Conservation (phyloP, 2,797 vertebrate species). For the Alosa sapidissima region DNA sequence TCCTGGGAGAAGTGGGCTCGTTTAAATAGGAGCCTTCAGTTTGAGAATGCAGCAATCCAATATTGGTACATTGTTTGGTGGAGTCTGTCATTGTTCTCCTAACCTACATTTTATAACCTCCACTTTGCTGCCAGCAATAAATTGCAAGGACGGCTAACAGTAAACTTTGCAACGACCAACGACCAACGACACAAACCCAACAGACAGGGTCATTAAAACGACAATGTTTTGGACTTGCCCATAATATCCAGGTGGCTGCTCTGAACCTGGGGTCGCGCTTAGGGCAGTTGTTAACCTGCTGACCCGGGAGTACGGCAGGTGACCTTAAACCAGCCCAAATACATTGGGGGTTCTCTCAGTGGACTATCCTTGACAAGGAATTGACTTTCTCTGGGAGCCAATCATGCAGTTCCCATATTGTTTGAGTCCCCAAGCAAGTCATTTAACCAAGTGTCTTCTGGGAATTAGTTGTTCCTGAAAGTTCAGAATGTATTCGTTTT, state of each 20-base stretch:
- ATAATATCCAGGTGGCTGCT: slow-evolving; percentile 57
- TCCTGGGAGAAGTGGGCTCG: not conserved
- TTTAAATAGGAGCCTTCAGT: not conserved
- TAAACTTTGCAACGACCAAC: slow-evolving; percentile 31
- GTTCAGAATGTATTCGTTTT: not conserved
- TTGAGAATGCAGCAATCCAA: not conserved
- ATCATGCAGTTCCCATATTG: not conserved
- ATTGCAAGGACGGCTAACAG: slow-evolving; percentile 20
- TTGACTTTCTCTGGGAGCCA: slow-evolving; percentile 30
- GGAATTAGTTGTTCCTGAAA: not conserved
- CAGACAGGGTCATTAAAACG: slow-evolving; percentile 44
- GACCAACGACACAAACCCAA: slow-evolving; percentile 21
- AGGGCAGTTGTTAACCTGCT: slow-evolving; percentile 51
- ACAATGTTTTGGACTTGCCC: slow-evolving; percentile 41
- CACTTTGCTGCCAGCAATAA: slow-evolving; percentile 29
- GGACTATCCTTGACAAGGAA: slow-evolving; percentile 37
- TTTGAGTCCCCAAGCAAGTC: not conserved
- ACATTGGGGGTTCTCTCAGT: slow-evolving; percentile 35
- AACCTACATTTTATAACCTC: slow-evolving; percentile 13
- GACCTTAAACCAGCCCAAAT: slow-evolving; percentile 41
- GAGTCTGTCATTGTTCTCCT: slow-evolving; percentile 11
- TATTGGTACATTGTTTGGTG: slow-evolving; percentile 29
- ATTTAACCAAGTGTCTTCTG: not conserved
- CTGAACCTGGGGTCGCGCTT: slow-evolving; percentile 32
- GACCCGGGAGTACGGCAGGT: slow-evolving; percentile 52